These are phyloP conservation scores for Conus ventricosus DNA, from an alignment of 1,140 invertebrate genomes.

Conservation along the genomic window DNA sequence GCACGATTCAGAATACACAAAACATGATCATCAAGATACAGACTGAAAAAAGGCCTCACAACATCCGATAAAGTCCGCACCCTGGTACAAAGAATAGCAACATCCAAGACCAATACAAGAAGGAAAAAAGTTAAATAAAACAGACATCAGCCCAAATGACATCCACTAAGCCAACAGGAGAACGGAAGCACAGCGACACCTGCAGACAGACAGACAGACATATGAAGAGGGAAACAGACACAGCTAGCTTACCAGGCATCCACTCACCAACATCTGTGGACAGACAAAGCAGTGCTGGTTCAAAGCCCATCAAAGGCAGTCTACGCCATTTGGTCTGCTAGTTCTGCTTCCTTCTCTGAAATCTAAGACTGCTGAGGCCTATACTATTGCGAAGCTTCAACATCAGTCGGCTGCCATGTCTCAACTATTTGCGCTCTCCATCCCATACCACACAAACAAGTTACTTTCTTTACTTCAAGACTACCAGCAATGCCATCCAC, in stretches of 20 bases:
- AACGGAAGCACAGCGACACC: not conserved
- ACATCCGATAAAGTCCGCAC: not conserved
- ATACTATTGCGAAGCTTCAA: too few relatives aligned
- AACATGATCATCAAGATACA: not conserved
- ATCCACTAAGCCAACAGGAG: not conserved
- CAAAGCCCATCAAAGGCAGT: not conserved
- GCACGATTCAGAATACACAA: not conserved
- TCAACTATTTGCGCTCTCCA: too few relatives aligned
- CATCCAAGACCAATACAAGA: not conserved
- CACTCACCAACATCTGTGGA: conserved; percentile 39
- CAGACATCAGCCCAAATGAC: conserved; percentile 2
- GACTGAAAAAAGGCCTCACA: not conserved
- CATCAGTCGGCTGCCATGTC: not conserved
- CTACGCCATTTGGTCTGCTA: not conserved
- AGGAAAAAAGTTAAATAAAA: not conserved
- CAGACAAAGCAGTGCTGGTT: conserved; percentile 28
- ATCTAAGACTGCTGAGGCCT: not conserved
- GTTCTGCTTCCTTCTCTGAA: not conserved
- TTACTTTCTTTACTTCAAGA: too few relatives aligned
- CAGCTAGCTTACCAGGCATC: conserved; percentile 37
- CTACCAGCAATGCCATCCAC: too few relatives aligned
- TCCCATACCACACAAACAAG: too few relatives aligned
- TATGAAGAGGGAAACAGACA: not conserved
- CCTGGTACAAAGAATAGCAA: not conserved
- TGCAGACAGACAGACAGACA: not conserved